Evolutionary conservation across 2,797 vertebrate genomes (phyloP).

Genomic region (Nannoperca australis): DNA sequence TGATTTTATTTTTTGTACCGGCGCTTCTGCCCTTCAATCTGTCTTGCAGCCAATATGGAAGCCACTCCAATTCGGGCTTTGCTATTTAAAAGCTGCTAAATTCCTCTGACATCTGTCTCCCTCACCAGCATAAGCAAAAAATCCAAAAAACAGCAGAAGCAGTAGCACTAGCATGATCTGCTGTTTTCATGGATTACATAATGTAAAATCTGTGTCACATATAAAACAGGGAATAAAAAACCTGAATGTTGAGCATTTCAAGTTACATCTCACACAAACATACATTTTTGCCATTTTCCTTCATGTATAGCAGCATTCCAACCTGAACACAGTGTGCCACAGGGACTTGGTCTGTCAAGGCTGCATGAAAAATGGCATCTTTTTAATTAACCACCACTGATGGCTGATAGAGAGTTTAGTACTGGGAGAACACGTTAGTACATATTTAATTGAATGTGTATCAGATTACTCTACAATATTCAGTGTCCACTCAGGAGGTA

Average conservation of each 20-base stretch:
- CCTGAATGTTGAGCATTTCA: not conserved
- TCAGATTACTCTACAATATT: constrained; percentile 21
- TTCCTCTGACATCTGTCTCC: constrained; percentile 15
- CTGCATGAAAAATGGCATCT: not conserved
- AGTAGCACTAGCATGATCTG: not conserved
- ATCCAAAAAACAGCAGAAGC: not conserved
- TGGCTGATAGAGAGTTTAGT: not conserved
- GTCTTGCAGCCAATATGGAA: constrained; percentile 21
- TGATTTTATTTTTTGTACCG: constrained; percentile 24
- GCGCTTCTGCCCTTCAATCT: constrained; percentile 16
- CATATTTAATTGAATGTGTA: constrained; percentile 6
- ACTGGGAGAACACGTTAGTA: not conserved
- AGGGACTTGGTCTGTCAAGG: not conserved
- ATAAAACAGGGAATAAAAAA: not conserved
- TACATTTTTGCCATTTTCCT: not conserved
- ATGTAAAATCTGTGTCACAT: not conserved
- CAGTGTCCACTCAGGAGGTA: constrained; percentile 7
- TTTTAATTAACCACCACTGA: constrained; percentile 23
- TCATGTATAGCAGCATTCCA: not conserved
- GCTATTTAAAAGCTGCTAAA: constrained; percentile 29
- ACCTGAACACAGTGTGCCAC: not conserved
- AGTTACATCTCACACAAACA: not conserved
- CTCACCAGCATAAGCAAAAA: not conserved
- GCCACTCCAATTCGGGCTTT: not conserved
- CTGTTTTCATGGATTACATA: constrained; percentile 1